Evolutionary conservation across 2,888 invertebrate genomes (phyloP).

Genomic region (Polymixis lichenea): DNA sequence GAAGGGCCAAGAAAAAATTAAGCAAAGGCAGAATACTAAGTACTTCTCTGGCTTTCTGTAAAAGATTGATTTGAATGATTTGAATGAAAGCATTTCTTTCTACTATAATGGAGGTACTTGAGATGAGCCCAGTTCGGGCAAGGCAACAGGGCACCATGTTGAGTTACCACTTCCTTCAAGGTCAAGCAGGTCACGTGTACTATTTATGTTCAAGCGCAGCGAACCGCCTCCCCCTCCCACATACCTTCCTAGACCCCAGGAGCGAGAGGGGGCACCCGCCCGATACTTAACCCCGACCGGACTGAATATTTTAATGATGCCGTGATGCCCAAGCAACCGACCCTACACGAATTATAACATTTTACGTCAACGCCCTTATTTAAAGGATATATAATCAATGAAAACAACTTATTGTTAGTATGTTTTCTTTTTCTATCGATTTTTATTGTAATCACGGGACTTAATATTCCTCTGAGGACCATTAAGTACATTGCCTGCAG

Average conservation of each 20-base stretch:
- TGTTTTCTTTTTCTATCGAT: constrained; percentile 6
- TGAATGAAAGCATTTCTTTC: neutral
- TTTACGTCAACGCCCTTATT: constrained; percentile 20
- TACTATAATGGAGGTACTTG: neutral
- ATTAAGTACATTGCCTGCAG: constrained; percentile 18
- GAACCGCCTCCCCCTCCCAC: neutral
- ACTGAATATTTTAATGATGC: constrained; percentile 60
- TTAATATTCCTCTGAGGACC: neutral
- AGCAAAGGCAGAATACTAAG: neutral
- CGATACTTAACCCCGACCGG: constrained; percentile 36
- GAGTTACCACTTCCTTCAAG: constrained; percentile 21
- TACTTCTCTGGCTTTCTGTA: neutral
- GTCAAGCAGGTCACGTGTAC: constrained; percentile 40
- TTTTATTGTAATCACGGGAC: neutral
- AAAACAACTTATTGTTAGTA: neutral
- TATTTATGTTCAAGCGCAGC: constrained; percentile 52
- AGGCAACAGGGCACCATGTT: neutral
- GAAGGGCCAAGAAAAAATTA: neutral
- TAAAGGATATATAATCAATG: constrained; percentile 10
- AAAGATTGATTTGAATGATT: neutral
- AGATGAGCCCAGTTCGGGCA: neutral
- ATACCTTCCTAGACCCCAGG: neutral
- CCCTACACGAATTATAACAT: constrained; percentile 45
- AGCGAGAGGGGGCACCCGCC: neutral
- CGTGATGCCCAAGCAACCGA: constrained; percentile 21